These are phyloP conservation scores for Origma solitaria DNA, from an alignment of 2,113 vertebrate species.

Conservation along the genomic window DNA sequence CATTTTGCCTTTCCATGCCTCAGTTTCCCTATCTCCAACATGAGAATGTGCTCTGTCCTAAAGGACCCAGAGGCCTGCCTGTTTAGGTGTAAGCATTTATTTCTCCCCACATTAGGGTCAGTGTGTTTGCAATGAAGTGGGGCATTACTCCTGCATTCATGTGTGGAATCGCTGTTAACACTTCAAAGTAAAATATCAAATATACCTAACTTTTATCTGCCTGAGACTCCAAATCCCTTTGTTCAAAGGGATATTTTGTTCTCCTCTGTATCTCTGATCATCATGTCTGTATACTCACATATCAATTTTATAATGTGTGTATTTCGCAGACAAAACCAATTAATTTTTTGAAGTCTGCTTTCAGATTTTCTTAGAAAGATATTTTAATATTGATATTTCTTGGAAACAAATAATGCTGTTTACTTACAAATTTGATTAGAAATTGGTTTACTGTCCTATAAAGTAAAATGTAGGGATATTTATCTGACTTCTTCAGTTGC, in stretches of 20 bases:
- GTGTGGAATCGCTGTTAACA: background rate
- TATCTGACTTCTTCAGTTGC: conserved; percentile 26
- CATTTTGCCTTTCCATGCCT: background rate
- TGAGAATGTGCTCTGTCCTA: background rate
- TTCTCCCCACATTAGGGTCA: accelerated
- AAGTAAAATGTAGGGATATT: conserved; percentile 13
- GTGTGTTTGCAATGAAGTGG: background rate
- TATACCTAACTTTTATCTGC: background rate
- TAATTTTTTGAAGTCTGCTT: background rate
- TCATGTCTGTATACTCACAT: accelerated
- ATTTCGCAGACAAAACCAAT: background rate
- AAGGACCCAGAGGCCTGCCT: background rate
- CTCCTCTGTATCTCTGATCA: background rate
- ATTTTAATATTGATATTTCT: background rate
- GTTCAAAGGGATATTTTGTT: background rate
- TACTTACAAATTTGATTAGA: conserved; percentile 17
- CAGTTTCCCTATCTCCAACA: background rate
- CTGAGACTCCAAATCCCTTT: background rate
- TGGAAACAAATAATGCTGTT: conserved; percentile 15
- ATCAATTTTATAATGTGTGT: background rate
- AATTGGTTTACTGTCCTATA: conserved; percentile 28
- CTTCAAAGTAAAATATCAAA: background rate
- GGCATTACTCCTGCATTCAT: background rate
- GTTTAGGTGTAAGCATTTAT: background rate
- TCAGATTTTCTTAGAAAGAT: background rate